Evolutionary conservation across 1,140 invertebrate genomes (phyloP).

Genomic region (Himalopsyche phryganea): DNA sequence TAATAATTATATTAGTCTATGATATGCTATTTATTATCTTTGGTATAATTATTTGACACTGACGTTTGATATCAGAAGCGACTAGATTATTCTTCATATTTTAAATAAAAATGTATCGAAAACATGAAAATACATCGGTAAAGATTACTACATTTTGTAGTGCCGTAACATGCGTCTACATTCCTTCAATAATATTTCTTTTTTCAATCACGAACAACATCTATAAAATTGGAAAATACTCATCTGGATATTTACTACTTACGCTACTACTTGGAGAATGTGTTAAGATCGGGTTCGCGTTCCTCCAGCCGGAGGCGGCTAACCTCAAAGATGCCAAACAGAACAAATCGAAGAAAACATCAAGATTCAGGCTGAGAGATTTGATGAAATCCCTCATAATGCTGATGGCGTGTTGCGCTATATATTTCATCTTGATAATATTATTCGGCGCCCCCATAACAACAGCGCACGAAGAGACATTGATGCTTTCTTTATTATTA

Average conservation of each 20-base stretch:
- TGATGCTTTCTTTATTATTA: slow-evolving; percentile 65
- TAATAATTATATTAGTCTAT: too few relatives aligned
- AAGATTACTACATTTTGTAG: slow-evolving; percentile 21
- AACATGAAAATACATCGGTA: slow-evolving; percentile 14
- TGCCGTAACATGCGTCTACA: slow-evolving; percentile 27
- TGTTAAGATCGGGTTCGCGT: slow-evolving; percentile 32
- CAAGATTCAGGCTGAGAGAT: slow-evolving; percentile 19
- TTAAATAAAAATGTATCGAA: slow-evolving; percentile 9
- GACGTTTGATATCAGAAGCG: too few relatives aligned
- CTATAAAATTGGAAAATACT: slow-evolving; percentile 35
- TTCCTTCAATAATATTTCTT: slow-evolving; percentile 23
- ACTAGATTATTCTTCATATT: too few relatives aligned
- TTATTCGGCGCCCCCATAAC: slow-evolving; percentile 73
- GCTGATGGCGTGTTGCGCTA: slow-evolving; percentile 12
- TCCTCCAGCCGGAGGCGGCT: slow-evolving; percentile 9
- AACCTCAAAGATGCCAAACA: slow-evolving; percentile 17
- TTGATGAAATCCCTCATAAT: slow-evolving; percentile 18
- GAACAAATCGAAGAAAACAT: slow-evolving; percentile 7
- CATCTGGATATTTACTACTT: slow-evolving; percentile 29
- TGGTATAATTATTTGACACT: too few relatives aligned
- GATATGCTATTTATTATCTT: too few relatives aligned
- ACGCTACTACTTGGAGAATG: slow-evolving; percentile 34
- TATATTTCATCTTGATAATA: slow-evolving; percentile 48
- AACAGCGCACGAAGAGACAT: slow-evolving; percentile 64
- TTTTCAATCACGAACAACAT: slow-evolving; percentile 29